A percentile compares a stretch with the other conserved stretches of the same genome.
Conservation (phyloP, 2,888 invertebrate genomes). For the Lordiphosa fenestrarum region DNA sequence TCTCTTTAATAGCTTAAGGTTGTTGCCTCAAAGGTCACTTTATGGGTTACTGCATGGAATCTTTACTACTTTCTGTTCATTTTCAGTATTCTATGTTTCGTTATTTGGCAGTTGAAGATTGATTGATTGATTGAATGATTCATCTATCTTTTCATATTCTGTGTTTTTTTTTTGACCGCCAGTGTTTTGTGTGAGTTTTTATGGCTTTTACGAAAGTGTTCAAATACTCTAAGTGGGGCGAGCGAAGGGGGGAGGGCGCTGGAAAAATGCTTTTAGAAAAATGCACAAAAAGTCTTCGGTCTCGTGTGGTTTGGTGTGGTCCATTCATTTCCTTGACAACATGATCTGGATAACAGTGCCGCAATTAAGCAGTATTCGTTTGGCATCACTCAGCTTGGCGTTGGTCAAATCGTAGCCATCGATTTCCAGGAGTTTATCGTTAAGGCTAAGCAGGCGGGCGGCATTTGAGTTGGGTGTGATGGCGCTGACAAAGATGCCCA, state of each 20-base stretch:
- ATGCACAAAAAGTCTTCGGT: conserved; percentile 74
- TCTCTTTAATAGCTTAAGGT: no score
- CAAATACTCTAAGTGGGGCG: conserved; percentile 7
- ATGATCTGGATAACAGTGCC: conserved; percentile 77
- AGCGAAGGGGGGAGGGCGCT: conserved; percentile 6
- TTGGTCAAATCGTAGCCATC: conserved; percentile 79
- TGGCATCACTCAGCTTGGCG: conserved; percentile 73
- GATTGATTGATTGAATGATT: not conserved
- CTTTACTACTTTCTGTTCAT: no score
- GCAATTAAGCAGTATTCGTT: conserved; percentile 69
- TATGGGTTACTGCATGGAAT: no score
- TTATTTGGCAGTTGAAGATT: conserved; percentile 51
- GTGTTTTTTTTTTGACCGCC: conserved; percentile 19
- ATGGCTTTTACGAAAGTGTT: not conserved
- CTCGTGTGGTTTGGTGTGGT: conserved; percentile 34
- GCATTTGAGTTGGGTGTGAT: conserved; percentile 74
- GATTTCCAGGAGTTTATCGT: conserved; percentile 78
- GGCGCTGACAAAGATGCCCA: conserved; percentile 77
- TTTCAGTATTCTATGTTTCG: no score
- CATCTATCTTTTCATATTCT: conserved; percentile 19
- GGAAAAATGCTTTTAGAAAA: conserved; percentile 60
- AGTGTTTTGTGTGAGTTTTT: no score
- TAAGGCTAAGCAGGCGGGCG: conserved; percentile 61
- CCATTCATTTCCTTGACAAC: conserved; percentile 77
- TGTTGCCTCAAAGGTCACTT: no score